Evolutionary conservation across 1,140 invertebrate genomes (phyloP).

Genomic region (Cylas formicarius): DNA sequence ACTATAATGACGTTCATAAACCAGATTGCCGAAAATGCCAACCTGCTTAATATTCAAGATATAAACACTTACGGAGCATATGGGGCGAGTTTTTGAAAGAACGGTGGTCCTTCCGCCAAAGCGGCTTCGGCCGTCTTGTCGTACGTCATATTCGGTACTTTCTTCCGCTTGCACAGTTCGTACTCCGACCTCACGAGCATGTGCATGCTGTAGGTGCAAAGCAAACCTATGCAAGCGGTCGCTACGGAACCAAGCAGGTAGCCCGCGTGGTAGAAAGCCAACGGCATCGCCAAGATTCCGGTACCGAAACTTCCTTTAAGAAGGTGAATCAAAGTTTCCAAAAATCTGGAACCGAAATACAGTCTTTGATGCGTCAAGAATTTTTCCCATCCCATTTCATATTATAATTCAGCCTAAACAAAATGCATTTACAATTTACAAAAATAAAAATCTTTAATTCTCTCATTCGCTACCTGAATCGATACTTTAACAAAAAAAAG

Average conservation of each 20-base stretch:
- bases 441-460: too few species aligned
- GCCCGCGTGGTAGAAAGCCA: constrained; percentile 73
- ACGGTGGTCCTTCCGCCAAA: constrained; percentile 57
- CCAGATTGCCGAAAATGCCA: too few species aligned
- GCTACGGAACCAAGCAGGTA: constrained; percentile 59
- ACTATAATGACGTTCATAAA: too few species aligned
- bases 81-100: constrained; percentile 50
- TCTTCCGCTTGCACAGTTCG: constrained; percentile 58
- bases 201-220: constrained; percentile 77
- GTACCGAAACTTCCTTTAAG: constrained; percentile 84
- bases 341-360: constrained; percentile 54
- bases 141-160: constrained; percentile 62
- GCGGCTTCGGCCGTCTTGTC: constrained; percentile 62
- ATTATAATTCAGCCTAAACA: too few species aligned
- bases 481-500: too few species aligned
- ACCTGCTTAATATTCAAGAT: constrained; percentile 1
- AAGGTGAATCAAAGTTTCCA: constrained; percentile 72
- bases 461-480: too few species aligned
- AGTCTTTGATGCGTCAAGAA: too few species aligned
- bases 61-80: constrained; percentile 51
- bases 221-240: constrained; percentile 59
- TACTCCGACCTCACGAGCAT: constrained; percentile 62
- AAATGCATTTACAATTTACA: too few species aligned
- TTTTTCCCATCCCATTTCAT: too few species aligned
- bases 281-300: constrained; percentile 84